Percentiles rank a stretch among this genome's conserved stretches.
phyloP scores from a whole-genome alignment of 2,888 invertebrate species.

The Peribatodes rhomboidaria region DNA sequence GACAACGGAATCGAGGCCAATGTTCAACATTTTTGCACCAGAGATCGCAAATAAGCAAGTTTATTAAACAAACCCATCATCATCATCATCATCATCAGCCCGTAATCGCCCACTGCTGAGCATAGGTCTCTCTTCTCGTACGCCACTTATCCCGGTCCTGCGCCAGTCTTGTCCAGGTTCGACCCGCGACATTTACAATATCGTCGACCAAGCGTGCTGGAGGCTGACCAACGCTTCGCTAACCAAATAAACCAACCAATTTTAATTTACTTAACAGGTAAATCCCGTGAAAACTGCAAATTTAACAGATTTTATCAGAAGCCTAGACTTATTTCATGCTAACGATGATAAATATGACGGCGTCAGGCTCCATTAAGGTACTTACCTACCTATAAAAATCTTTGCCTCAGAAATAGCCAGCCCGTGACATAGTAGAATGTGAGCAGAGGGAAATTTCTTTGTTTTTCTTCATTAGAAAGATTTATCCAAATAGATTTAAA shows the following conservation, averaged over 20 bases:
- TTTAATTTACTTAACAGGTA: background rate
- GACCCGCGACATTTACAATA: background rate
- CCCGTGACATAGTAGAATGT: background rate
- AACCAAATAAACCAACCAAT: background rate
- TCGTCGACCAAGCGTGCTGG: too few species aligned
- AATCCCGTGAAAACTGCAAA: constrained; percentile 3
- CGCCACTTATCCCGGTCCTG: too few species aligned
- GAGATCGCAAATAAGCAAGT: too few species aligned
- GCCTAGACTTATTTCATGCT: constrained; percentile 28
- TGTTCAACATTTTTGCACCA: too few species aligned
- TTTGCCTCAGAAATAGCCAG: constrained; percentile 27
- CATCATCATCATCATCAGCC: too few species aligned
- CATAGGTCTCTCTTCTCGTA: too few species aligned
- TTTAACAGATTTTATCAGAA: constrained; percentile 11
- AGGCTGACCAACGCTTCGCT: too few species aligned
- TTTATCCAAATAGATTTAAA: too few species aligned
- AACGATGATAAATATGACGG: constrained; percentile 37
- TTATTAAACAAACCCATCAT: too few species aligned
- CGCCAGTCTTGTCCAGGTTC: too few species aligned
- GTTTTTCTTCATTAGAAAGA: background rate
- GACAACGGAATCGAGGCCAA: too few species aligned
- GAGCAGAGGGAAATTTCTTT: constrained; percentile 5
- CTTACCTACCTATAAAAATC: constrained; percentile 36
- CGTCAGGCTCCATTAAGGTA: constrained; percentile 33
- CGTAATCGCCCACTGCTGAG: too few species aligned